These are phyloP conservation scores for Apodemus agrarius DNA, from an alignment of 2,797 vertebrate species.

Conservation along the genomic window DNA sequence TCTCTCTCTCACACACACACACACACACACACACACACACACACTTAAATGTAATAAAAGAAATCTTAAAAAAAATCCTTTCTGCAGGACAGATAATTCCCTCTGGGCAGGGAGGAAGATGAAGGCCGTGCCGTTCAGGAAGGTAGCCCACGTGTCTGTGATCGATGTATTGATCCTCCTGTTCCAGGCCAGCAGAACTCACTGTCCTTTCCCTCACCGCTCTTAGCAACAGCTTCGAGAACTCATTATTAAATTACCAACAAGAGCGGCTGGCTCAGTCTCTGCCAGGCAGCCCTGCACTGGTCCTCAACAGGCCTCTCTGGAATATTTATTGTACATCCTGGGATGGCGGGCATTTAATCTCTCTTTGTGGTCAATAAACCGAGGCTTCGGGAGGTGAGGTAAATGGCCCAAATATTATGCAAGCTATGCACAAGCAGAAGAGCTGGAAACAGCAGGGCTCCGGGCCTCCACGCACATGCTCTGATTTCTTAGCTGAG, in stretches of 20 bases:
- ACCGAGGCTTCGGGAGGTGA: neutral
- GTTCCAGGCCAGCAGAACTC: neutral
- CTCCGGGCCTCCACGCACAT: accelerated
- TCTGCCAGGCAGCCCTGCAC: neutral
- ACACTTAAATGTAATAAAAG: neutral
- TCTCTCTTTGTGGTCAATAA: neutral
- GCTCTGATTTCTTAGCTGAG: neutral
- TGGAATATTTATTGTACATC: neutral
- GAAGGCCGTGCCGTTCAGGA: neutral
- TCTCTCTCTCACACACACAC: neutral
- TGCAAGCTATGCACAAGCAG: neutral
- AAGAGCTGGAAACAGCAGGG: neutral
- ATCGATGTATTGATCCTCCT: neutral
- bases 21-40: too few species aligned
- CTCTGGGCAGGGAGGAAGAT: neutral
- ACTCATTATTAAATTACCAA: neutral
- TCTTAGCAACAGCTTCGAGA: neutral
- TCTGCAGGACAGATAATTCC: neutral
- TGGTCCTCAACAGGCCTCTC: neutral
- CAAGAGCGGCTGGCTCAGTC: neutral
- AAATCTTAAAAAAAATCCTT: neutral
- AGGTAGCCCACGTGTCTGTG: neutral
- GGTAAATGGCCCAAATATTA: neutral
- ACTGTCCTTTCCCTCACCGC: neutral
- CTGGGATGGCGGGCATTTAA: neutral